phyloP scores from a whole-genome alignment of 1,140 invertebrate species.

The Amyelois transitella region DNA sequence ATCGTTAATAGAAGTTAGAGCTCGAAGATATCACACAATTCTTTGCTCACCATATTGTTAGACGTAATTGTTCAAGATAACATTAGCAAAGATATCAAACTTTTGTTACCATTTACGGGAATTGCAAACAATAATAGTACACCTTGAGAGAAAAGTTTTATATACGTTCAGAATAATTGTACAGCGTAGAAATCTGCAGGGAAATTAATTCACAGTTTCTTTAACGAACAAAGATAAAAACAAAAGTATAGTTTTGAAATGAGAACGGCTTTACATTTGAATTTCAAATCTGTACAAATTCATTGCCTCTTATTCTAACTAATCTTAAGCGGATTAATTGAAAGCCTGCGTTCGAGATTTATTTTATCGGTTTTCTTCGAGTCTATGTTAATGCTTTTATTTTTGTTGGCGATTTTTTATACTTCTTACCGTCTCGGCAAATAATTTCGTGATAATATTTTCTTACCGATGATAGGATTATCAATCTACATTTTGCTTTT shows the following conservation, averaged over 20 bases:
- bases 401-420: neutral
- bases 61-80: neutral
- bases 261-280: slow-evolving; percentile 5
- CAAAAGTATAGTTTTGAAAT: neutral
- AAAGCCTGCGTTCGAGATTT: neutral
- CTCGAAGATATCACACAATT: neutral
- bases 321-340: slow-evolving; percentile 5
- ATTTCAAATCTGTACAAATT: neutral
- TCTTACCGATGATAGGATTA: too few relatives aligned
- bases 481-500: too few relatives aligned
- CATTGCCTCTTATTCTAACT: neutral
- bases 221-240: slow-evolving; percentile 10
- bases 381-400: neutral
- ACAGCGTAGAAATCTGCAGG: slow-evolving; percentile 17
- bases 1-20: neutral
- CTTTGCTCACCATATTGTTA: neutral
- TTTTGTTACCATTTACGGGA: neutral
- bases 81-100: neutral
- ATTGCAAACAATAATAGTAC: slow-evolving; percentile 1
- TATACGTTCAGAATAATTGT: slow-evolving; percentile 13
- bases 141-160: slow-evolving; percentile 6
- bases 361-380: neutral
- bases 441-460: too few relatives aligned
- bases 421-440: neutral
- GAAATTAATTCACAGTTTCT: slow-evolving; percentile 20